Evolutionary conservation across 2,888 invertebrate species (phyloP).

Genomic region (Agrotis exclamationis): DNA sequence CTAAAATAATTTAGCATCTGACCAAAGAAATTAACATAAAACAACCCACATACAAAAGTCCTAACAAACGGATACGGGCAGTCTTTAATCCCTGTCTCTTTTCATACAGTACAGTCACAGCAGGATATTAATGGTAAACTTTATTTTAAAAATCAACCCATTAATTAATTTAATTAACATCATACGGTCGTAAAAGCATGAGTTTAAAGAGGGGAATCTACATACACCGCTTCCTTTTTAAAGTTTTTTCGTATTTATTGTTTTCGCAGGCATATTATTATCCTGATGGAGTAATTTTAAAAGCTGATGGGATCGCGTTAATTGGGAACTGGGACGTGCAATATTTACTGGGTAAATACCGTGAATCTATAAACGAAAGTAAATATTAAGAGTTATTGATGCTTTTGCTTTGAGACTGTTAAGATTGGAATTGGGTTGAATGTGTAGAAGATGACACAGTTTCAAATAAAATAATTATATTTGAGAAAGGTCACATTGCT

Average conservation of each 20-base stretch:
- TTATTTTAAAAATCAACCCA: conserved; percentile 58
- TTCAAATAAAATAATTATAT: background rate
- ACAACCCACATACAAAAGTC: conserved; percentile 44
- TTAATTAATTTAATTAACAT: conserved; percentile 62
- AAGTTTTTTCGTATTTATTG: conserved; percentile 43
- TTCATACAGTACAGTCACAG: conserved; percentile 22
- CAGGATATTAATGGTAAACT: conserved; percentile 54
- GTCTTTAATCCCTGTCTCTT: conserved; percentile 28
- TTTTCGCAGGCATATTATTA: background rate
- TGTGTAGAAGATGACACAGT: background rate
- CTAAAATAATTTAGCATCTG: background rate
- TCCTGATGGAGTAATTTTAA: conserved; percentile 15
- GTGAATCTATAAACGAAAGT: conserved; percentile 41
- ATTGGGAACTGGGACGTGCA: conserved; percentile 15
- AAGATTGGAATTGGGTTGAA: conserved; percentile 8
- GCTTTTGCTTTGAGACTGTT: background rate
- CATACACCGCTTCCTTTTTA: conserved; percentile 43
- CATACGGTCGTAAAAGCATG: conserved; percentile 50
- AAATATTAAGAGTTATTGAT: conserved; percentile 34
- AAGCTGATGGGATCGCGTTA: conserved; percentile 36
- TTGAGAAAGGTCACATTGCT: too few relatives aligned
- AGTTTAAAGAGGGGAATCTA: conserved; percentile 35
- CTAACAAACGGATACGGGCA: conserved; percentile 43
- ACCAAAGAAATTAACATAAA: conserved; percentile 34
- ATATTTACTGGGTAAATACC: conserved; percentile 42